A percentile compares a stretch with the other conserved stretches of the same genome.
phyloP scores from a whole-genome alignment of 2,888 invertebrate species.

The Ecliptopera silaceata region DNA sequence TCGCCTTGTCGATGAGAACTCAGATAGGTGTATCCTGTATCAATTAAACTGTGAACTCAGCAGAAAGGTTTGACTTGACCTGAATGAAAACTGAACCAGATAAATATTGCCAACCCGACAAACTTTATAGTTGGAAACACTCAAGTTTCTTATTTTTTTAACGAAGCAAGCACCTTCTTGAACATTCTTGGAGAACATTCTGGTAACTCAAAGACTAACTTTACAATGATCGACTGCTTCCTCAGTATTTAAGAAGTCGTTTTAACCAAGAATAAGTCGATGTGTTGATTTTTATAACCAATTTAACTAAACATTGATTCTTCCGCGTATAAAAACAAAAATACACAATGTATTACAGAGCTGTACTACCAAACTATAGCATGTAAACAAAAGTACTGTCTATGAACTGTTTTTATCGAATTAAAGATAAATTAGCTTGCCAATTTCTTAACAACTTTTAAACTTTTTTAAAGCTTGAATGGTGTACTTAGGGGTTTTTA shows the following conservation, averaged over 20 bases:
- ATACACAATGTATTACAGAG: background rate
- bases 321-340: slow-evolving; percentile 7
- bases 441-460: too few relatives aligned
- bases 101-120: background rate
- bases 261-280: background rate
- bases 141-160: background rate
- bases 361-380: background rate
- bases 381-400: background rate
- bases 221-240: too few relatives aligned
- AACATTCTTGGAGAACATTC: background rate
- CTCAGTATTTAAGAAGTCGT: too few relatives aligned
- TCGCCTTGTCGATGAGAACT: background rate
- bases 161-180: background rate
- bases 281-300: background rate
- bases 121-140: slow-evolving; percentile 6
- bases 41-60: slow-evolving; percentile 15
- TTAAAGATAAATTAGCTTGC: too few relatives aligned
- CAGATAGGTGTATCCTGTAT: background rate
- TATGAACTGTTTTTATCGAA: too few relatives aligned
- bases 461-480: too few relatives aligned
- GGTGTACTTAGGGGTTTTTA: too few relatives aligned
- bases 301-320: slow-evolving; percentile 7
- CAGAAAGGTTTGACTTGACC: slow-evolving; percentile 5
- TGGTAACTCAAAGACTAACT: too few relatives aligned
- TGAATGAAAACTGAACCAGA: slow-evolving; percentile 14